Conservation (phyloP, 2,113 vertebrate genomes). For the Salvelinus alpinus region DNA sequence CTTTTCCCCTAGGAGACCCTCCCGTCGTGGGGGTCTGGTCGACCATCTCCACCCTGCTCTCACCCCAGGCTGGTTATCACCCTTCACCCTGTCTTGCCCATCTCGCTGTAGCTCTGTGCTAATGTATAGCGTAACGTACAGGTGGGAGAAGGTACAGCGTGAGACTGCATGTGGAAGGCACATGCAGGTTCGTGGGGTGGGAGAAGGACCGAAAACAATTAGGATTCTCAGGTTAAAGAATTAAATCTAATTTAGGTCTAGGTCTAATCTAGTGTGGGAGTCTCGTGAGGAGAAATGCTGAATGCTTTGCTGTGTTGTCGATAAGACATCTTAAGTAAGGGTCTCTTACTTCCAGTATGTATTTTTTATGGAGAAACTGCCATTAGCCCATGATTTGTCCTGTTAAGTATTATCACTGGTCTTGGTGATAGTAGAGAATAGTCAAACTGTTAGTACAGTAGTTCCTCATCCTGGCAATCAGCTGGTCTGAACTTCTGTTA, state of each 20-base stretch:
- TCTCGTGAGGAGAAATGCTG: conserved; percentile 20
- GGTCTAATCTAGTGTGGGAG: background rate
- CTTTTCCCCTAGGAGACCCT: background rate
- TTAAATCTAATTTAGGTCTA: background rate
- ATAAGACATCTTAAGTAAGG: conserved; percentile 14
- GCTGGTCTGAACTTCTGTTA: too few species aligned
- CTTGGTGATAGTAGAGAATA: background rate
- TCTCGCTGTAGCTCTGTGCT: conserved; percentile 32
- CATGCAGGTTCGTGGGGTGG: conserved; percentile 22
- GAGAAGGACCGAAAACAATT: conserved; percentile 19
- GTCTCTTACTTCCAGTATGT: conserved; percentile 22
- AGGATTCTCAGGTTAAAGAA: conserved; percentile 52
- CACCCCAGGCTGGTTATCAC: background rate
- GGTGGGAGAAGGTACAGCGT: conserved; percentile 17
- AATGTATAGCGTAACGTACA: background rate
- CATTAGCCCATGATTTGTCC: conserved; percentile 14
- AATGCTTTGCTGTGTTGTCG: conserved; percentile 19
- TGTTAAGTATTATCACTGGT: background rate
- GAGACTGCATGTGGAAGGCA: conserved; percentile 6
- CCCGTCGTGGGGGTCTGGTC: conserved; percentile 1
- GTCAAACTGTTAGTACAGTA: too few species aligned
- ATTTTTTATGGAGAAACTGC: conserved; percentile 15
- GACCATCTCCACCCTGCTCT: conserved; percentile 18
- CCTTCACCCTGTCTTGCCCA: background rate
- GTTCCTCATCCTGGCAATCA: too few species aligned